Percentiles rank a stretch among this genome's conserved stretches.
Evolutionary conservation across 2,113 vertebrate genomes (phyloP).

Genomic region (Xiphophorus couchianus): DNA sequence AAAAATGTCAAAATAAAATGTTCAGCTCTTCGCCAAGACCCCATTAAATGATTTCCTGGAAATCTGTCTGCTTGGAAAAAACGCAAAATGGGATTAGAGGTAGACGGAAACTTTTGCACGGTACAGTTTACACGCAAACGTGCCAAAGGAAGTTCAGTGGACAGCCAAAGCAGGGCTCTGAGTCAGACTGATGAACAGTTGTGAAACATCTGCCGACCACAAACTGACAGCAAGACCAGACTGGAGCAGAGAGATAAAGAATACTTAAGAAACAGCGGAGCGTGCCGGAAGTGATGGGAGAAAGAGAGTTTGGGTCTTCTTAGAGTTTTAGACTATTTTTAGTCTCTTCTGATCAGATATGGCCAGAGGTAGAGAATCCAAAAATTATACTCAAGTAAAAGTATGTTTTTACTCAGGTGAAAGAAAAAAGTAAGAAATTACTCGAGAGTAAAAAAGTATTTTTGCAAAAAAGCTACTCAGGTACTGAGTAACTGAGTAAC

Average conservation of each 20-base stretch:
- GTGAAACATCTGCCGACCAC: slow-evolving; percentile 70
- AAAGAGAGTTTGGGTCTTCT: not conserved
- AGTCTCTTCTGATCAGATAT: not conserved
- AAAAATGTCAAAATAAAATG: too few relatives aligned
- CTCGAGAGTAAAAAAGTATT: too few relatives aligned
- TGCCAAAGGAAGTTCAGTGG: not conserved
- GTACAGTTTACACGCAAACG: not conserved
- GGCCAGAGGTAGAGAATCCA: too few relatives aligned
- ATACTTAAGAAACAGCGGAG: slow-evolving; percentile 49
- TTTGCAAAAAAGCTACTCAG: too few relatives aligned
- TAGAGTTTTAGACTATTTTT: not conserved
- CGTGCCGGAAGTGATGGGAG: not conserved
- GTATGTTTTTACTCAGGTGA: too few relatives aligned
- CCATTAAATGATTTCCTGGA: not conserved
- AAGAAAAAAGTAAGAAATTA: too few relatives aligned
- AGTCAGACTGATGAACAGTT: slow-evolving; percentile 54
- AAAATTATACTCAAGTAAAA: too few relatives aligned
- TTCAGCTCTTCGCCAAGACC: not conserved
- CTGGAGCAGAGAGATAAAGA: slow-evolving; percentile 60
- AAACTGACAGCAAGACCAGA: slow-evolving; percentile 75
- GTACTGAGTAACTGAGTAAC: too few relatives aligned
- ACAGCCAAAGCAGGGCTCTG: not conserved
- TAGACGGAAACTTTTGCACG: not conserved
- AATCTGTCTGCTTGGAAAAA: not conserved
- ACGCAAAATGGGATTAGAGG: not conserved